Evolutionary conservation across 2,888 invertebrate species (phyloP).

Genomic region (Mylabris sibirica): DNA sequence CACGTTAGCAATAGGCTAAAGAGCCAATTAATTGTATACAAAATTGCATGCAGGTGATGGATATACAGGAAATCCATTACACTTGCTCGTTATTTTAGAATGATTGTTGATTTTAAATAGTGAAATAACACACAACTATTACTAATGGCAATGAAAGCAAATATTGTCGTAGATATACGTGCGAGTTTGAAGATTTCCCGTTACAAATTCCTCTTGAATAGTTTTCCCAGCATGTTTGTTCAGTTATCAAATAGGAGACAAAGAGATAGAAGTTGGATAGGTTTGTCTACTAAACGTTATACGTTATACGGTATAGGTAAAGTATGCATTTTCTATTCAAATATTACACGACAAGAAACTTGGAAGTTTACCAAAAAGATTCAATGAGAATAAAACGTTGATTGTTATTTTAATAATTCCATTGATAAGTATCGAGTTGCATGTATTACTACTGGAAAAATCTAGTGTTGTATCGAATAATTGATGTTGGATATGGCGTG

Average conservation of each 20-base stretch:
- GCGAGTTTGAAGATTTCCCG: neutral
- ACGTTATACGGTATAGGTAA: neutral
- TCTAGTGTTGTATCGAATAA: neutral
- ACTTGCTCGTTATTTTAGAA: neutral
- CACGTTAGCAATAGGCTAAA: neutral
- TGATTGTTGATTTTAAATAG: neutral
- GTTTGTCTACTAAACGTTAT: conserved; percentile 9
- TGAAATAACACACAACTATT: neutral
- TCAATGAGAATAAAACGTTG: neutral
- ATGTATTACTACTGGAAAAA: neutral
- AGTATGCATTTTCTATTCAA: conserved; percentile 13
- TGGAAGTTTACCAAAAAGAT: neutral
- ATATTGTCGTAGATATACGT: neutral
- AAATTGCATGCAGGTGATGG: neutral
- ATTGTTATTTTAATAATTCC: neutral
- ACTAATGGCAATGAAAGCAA: neutral
- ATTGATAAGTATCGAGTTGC: neutral
- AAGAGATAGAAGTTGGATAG: neutral
- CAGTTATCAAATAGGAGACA: neutral
- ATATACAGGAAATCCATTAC: neutral
- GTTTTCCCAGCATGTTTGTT: conserved; percentile 6
- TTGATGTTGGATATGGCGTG: neutral
- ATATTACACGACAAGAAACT: neutral
- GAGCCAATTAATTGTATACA: neutral
- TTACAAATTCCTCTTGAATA: conserved; percentile 8